Conservation (phyloP, 2,888 invertebrate genomes). For the Ochlodes sylvanus region DNA sequence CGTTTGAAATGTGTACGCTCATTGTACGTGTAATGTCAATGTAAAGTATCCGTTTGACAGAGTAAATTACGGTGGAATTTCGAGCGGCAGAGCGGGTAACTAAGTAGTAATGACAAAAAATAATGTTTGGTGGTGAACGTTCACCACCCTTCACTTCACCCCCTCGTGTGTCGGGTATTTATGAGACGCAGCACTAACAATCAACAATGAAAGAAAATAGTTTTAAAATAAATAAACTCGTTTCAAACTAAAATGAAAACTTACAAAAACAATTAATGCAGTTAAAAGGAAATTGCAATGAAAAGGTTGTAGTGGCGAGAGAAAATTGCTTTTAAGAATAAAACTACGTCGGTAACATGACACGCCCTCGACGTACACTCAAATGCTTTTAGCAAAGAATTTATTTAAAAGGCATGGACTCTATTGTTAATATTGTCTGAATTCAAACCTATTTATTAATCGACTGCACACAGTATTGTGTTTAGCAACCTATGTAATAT, state of each 20-base stretch:
- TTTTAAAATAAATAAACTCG: background rate
- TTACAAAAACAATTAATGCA: constrained; percentile 35
- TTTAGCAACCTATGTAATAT: too few relatives aligned
- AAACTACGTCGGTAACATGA: constrained; percentile 36
- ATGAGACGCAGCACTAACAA: background rate
- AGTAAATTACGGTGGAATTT: too few relatives aligned
- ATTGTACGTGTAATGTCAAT: too few relatives aligned
- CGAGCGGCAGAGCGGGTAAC: too few relatives aligned
- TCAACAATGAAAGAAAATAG: background rate
- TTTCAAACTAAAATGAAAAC: constrained; percentile 18
- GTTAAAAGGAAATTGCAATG: constrained; percentile 35
- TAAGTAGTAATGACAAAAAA: too few relatives aligned
- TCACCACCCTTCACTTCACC: too few relatives aligned
- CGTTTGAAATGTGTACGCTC: too few relatives aligned
- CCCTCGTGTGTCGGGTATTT: background rate
- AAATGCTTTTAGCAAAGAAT: constrained; percentile 37
- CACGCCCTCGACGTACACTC: constrained; percentile 32
- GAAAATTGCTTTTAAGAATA: constrained; percentile 38
- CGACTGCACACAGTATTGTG: too few relatives aligned
- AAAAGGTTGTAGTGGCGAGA: constrained; percentile 33
- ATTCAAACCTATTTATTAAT: background rate
- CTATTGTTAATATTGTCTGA: background rate
- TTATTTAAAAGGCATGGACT: constrained; percentile 8
- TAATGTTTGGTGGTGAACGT: too few relatives aligned
- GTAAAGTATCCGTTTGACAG: too few relatives aligned